These are phyloP conservation scores for Uloborus plumipes DNA, from an alignment of 2,888 invertebrate species.

Conservation along the genomic window DNA sequence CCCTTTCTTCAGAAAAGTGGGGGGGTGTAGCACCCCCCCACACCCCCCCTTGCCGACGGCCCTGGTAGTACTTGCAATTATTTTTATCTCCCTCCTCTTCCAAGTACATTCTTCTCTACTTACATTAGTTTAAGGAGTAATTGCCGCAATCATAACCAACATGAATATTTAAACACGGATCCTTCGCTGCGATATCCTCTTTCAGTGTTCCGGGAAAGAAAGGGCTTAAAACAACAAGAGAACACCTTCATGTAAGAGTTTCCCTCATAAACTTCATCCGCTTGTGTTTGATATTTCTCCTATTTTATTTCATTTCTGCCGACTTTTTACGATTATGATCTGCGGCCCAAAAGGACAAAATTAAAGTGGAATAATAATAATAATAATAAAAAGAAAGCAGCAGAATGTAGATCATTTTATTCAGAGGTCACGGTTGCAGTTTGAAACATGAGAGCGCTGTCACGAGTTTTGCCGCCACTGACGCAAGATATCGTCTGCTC, in stretches of 20 bases:
- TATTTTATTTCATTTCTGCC: slow-evolving; percentile 17
- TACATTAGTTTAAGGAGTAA: too few species aligned
- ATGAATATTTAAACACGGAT: too few species aligned
- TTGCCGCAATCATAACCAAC: too few species aligned
- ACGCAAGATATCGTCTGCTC: slow-evolving; percentile 38
- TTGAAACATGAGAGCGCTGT: slow-evolving; percentile 37
- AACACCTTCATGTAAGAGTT: not conserved
- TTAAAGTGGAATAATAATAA: slow-evolving; percentile 16
- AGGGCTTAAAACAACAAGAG: too few species aligned
- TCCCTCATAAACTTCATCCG: slow-evolving; percentile 21
- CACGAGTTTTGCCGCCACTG: slow-evolving; percentile 17
- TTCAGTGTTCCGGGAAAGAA: too few species aligned
- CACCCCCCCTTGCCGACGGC: too few species aligned
- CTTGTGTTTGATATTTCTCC: not conserved
- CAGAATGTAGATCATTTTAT: slow-evolving; percentile 4
- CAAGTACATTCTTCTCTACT: too few species aligned
- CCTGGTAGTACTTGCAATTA: too few species aligned
- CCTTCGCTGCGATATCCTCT: too few species aligned
- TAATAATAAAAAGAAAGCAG: not conserved
- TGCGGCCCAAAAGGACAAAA: slow-evolving; percentile 14
- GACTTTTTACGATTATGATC: slow-evolving; percentile 41
- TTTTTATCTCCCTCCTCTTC: too few species aligned
- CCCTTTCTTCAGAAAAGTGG: too few species aligned
- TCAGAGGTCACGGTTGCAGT: slow-evolving; percentile 45
- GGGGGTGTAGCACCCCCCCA: too few species aligned